These are phyloP conservation scores for Malacoraja senta DNA, from an alignment of 2,797 vertebrate species.

Conservation along the genomic window DNA sequence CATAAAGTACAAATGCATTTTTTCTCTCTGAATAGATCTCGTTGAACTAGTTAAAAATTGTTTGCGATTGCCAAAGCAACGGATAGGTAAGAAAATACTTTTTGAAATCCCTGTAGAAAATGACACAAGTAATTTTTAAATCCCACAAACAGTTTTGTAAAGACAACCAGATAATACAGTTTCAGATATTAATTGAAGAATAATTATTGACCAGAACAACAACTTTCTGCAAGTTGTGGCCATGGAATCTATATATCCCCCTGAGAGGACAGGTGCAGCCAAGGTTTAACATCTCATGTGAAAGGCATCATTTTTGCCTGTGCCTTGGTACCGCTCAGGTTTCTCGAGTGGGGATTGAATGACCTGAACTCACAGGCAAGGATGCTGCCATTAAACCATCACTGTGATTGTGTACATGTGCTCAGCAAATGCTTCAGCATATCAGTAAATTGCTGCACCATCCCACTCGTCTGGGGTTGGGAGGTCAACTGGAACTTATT, in stretches of 20 bases:
- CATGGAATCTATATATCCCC: not conserved
- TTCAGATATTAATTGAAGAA: not conserved
- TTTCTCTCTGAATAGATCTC: too few relatives aligned
- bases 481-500: not conserved
- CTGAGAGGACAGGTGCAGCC: not conserved
- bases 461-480: not conserved
- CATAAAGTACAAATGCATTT: too few relatives aligned
- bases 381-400: not conserved
- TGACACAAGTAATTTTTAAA: not conserved
- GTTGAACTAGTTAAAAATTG: too few relatives aligned
- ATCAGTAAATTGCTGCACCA: not conserved
- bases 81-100: not conserved
- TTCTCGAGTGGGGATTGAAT: not conserved
- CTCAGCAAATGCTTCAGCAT: not conserved
- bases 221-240: not conserved
- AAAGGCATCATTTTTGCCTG: not conserved
- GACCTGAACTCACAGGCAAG: not conserved
- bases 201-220: not conserved
- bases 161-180: not conserved
- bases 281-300: not conserved
- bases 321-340: not conserved
- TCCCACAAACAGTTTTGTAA: not conserved
- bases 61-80: not conserved
- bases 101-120: not conserved
- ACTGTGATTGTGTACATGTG: not conserved